These are phyloP conservation scores for Drosophila paucipuncta DNA, from an alignment of 2,888 invertebrate genomes.

Conservation along the genomic window DNA sequence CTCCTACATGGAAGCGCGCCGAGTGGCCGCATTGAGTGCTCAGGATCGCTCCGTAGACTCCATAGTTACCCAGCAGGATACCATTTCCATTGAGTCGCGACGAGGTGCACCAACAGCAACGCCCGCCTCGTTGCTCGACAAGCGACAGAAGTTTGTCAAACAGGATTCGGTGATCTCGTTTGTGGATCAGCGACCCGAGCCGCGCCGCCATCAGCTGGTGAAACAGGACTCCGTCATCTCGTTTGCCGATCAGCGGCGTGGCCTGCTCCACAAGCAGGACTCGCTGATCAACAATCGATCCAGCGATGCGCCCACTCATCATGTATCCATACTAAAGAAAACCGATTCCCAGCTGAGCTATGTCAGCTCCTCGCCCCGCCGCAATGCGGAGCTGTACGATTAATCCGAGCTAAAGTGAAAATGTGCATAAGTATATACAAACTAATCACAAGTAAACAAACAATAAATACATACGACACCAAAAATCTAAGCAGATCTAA, in stretches of 20 bases:
- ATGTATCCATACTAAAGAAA: constrained; percentile 85
- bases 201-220: constrained; percentile 84
- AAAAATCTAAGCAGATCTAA: constrained; percentile 12
- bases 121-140: constrained; percentile 77
- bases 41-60: constrained; percentile 65
- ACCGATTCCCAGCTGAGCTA: constrained; percentile 84
- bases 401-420: constrained; percentile 46
- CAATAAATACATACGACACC: constrained; percentile 11
- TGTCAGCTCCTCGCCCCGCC: constrained; percentile 82
- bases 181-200: constrained; percentile 85
- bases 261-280: constrained; percentile 84
- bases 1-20: constrained; percentile 85
- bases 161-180: constrained; percentile 85
- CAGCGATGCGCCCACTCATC: constrained; percentile 83
- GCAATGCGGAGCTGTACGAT: constrained; percentile 85
- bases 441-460: constrained; percentile 10
- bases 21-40: constrained; percentile 61
- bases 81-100: constrained; percentile 83
- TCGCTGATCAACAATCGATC: constrained; percentile 84
- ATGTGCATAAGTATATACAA: background rate
- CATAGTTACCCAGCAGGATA: constrained; percentile 82
- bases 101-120: constrained; percentile 68
- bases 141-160: constrained; percentile 85
- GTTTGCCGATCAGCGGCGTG: constrained; percentile 85
- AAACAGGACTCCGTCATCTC: constrained; percentile 85